These are phyloP conservation scores for Ahaetulla prasina DNA, from an alignment of 2,113 vertebrate species.

Conservation along the genomic window DNA sequence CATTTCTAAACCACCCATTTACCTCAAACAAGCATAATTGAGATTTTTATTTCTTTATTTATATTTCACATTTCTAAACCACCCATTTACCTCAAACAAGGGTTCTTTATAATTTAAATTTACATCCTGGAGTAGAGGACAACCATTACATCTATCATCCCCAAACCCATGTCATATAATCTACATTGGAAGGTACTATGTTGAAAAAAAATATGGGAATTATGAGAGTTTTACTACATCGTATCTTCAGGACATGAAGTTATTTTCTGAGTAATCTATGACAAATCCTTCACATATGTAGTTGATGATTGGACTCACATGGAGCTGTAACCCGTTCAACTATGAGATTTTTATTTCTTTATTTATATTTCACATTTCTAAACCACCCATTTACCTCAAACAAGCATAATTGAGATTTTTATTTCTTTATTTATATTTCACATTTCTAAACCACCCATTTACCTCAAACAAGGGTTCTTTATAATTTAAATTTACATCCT, in stretches of 20 bases:
- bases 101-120: background rate
- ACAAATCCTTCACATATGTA: no score
- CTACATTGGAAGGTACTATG: background rate
- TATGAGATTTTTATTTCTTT: no score
- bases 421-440: background rate
- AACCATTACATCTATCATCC: background rate
- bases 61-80: background rate
- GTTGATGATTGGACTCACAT: no score
- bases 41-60: background rate
- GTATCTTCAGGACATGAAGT: background rate
- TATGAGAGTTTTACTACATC: background rate
- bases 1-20: no score
- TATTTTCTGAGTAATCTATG: background rate
- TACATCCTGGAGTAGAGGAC: background rate
- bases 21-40: background rate
- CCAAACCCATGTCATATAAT: background rate
- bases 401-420: background rate
- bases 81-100: background rate
- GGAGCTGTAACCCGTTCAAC: no score
- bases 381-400: no score
- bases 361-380: no score
- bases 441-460: background rate
- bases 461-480: background rate
- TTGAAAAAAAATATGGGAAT: background rate
- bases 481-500: background rate